Evolutionary conservation across 2,113 vertebrate genomes (phyloP).

Genomic region (Embiotoca jacksoni): DNA sequence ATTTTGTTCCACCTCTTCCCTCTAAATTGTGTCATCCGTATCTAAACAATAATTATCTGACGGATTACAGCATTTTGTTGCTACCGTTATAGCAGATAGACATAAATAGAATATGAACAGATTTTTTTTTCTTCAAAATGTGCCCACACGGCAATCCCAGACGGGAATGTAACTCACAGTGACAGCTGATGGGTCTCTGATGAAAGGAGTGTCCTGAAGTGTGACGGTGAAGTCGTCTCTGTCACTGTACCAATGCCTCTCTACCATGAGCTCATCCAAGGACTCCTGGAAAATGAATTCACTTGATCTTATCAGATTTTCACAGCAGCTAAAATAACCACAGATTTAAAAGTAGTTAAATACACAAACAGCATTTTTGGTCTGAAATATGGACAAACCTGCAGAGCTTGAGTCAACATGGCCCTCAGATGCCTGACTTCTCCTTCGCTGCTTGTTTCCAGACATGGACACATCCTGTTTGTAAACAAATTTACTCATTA

Average conservation of each 20-base stretch:
- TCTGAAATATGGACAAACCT: slow-evolving; percentile 60
- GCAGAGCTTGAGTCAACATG: slow-evolving; percentile 65
- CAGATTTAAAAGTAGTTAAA: neutral
- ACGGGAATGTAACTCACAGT: slow-evolving; percentile 57
- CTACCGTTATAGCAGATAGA: no score
- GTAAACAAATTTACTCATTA: neutral
- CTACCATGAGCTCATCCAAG: slow-evolving; percentile 71
- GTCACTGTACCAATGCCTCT: slow-evolving; percentile 72
- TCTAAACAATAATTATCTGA: no score
- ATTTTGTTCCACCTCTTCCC: no score
- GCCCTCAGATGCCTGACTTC: slow-evolving; percentile 64
- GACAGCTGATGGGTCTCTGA: slow-evolving; percentile 32
- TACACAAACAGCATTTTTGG: neutral
- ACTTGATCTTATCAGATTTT: neutral
- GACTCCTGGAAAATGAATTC: slow-evolving; percentile 65
- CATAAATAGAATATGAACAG: no score
- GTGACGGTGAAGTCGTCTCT: slow-evolving; percentile 87
- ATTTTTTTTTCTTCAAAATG: no score
- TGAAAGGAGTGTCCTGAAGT: slow-evolving; percentile 81
- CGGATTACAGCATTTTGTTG: no score
- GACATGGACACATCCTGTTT: slow-evolving; percentile 65
- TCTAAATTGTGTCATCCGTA: no score
- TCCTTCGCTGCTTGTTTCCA: slow-evolving; percentile 29
- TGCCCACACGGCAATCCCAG: no score
- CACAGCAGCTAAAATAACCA: neutral